Evolutionary conservation across 1,140 invertebrate species (phyloP).

Genomic region (Armadillidium nasatum): DNA sequence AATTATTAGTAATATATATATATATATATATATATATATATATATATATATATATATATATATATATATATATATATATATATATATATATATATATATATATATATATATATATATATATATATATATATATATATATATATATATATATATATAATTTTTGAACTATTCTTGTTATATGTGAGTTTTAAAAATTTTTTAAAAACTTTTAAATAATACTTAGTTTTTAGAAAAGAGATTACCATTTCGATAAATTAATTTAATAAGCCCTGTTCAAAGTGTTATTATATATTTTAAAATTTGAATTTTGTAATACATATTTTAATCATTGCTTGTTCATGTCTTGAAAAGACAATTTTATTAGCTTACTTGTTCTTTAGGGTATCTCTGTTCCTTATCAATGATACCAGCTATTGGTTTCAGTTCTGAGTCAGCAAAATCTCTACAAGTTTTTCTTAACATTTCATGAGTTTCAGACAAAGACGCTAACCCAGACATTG

Average conservation of each 20-base stretch:
- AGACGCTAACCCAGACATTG: slow-evolving; percentile 17
- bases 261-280: background rate
- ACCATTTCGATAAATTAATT: background rate
- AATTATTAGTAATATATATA: no score
- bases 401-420: slow-evolving; percentile 76
- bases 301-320: background rate
- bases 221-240: background rate
- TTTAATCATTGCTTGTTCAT: background rate
- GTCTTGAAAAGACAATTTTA: background rate
- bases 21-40: no score
- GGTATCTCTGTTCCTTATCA: slow-evolving; percentile 79
- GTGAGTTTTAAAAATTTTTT: background rate
- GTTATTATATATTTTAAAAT: background rate
- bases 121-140: no score
- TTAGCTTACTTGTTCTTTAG: slow-evolving; percentile 63
- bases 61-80: no score
- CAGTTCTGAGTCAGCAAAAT: slow-evolving; percentile 86
- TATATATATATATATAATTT: no score
- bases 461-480: slow-evolving; percentile 90
- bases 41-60: no score
- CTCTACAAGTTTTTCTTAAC: slow-evolving; percentile 83
- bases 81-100: no score
- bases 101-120: no score
- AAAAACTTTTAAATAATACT: background rate
- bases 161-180: no score